Percentiles rank a stretch among this genome's conserved stretches.
These are phyloP conservation scores for Sylvilagus floridanus DNA, from an alignment of 2,797 vertebrate genomes.

Conservation along the genomic window DNA sequence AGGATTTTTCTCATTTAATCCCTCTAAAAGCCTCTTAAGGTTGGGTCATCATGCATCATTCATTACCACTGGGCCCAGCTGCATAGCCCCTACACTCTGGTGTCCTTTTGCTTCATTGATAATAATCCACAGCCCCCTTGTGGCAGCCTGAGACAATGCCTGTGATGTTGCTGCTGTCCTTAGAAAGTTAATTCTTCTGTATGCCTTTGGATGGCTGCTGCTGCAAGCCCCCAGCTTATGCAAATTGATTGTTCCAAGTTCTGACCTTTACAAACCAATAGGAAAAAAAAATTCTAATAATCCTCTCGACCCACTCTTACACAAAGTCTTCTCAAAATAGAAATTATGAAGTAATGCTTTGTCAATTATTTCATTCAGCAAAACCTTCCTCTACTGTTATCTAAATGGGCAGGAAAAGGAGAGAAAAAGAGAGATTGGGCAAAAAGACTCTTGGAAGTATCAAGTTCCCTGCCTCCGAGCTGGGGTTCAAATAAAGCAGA, in stretches of 20 bases:
- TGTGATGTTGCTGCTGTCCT: background rate
- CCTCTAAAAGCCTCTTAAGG: background rate
- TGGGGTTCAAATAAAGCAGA: background rate
- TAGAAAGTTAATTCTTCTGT: background rate
- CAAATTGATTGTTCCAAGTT: background rate
- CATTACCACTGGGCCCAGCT: background rate
- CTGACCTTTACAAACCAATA: background rate
- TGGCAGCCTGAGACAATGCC: background rate
- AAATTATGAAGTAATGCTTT: background rate
- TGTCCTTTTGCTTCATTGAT: background rate
- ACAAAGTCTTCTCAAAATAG: background rate
- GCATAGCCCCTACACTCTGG: background rate
- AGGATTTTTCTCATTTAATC: background rate
- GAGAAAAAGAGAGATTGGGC: background rate
- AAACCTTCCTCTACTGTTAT: background rate
- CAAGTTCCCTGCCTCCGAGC: background rate
- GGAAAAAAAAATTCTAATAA: background rate
- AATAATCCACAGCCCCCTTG: background rate
- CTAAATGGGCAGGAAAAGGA: background rate
- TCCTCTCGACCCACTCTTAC: background rate
- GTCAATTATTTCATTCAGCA: background rate
- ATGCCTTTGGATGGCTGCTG: fast-evolving
- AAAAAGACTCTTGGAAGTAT: background rate
- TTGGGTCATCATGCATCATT: background rate
- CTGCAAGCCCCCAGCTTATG: background rate